Evolutionary conservation across 2,113 vertebrate species (phyloP).

Genomic region (Centropus bengalensis): DNA sequence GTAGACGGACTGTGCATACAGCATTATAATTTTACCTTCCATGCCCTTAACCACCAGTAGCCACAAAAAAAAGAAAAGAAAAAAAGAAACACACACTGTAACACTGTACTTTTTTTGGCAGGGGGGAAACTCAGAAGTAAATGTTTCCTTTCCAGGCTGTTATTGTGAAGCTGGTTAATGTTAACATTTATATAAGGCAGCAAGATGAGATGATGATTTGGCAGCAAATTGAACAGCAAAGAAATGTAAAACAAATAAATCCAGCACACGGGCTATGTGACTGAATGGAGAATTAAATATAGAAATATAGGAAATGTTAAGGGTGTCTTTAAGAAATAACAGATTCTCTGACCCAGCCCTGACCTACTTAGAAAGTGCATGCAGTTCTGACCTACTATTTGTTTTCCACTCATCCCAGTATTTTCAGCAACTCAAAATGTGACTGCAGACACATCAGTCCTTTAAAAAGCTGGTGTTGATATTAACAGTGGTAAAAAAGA

Average conservation of each 20-base stretch:
- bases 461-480: background rate
- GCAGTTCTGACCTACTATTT: background rate
- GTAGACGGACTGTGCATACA: background rate
- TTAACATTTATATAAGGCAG: constrained; percentile 51
- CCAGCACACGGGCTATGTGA: background rate
- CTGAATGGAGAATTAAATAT: background rate
- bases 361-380: background rate
- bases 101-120: background rate
- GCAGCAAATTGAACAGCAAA: constrained; percentile 38
- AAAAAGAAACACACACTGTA: too few species aligned
- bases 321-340: background rate
- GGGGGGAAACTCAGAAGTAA: constrained; percentile 33
- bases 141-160: constrained; percentile 49
- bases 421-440: background rate
- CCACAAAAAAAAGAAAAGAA: background rate
- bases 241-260: constrained; percentile 35
- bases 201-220: background rate
- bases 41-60: background rate
- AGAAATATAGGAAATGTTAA: background rate
- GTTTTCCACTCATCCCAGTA: background rate
- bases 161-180: background rate
- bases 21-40: background rate
- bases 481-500: background rate
- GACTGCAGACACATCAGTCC: background rate
- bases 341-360: background rate